Evolutionary conservation across 1,140 invertebrate genomes (phyloP), one percentile per base, ranked within the genome.

Genomic region (Wiebesia pumilae): DNA sequence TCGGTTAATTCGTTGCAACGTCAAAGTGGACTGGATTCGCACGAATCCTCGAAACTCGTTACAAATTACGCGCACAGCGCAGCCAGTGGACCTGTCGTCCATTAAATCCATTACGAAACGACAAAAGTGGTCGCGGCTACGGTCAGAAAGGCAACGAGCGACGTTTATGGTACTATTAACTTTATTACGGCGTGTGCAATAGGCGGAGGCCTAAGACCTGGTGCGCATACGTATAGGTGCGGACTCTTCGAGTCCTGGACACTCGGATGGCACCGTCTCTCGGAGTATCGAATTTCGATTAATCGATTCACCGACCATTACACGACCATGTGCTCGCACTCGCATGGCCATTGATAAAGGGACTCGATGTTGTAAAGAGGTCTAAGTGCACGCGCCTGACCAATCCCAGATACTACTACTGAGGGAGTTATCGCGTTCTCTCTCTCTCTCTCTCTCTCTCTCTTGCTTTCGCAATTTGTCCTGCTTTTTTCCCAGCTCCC

Each of bases 91-190:
- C n/a, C n/a, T n/a, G 30, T 47, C 21, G 58, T 16, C 67, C 43
- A 51, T 85, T 79, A 85, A 85, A 47, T 47, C 65, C 78, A 81
- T 85, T 73, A 81, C 80, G 79, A 62, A 43, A 84, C 77, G 85
- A 89, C 89, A 90, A 91, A 89, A 91, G 89, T 89, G 90, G 87
- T 88, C 86, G 89, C 81, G 87, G 81, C 87, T 40, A 33, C 38
- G 14, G 38, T 16, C 21, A 14, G 27, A 43, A 0, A 30, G 71
- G 83, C 88, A 88, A 90, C 89, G 88, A 88, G 88, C 88, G 89
- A 87, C 90, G 89, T 91, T 91, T 91, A 91, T 89, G 91, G 90
- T 89, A 91, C 91, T 89, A 91, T 91, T 91, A 91, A 91, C 87
- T 91, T 91, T 91, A 90, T 91, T 91, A 91, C 81, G 87, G 87